These are phyloP conservation scores for Apoda limacodes DNA, from an alignment of 2,888 invertebrate genomes.

Conservation along the genomic window DNA sequence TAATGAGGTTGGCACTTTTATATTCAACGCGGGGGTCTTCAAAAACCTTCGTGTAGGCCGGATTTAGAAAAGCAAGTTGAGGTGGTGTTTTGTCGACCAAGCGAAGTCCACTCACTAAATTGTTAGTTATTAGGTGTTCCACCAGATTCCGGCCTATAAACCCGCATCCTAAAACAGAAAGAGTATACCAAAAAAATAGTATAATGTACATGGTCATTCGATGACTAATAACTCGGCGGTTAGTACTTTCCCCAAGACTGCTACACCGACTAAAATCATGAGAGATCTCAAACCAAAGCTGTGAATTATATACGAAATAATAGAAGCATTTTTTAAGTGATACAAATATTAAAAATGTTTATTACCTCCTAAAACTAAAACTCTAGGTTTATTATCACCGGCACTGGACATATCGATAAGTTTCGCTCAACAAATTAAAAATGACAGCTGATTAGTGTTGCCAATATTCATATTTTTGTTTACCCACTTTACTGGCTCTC, in stretches of 20 bases:
- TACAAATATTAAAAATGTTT: neutral
- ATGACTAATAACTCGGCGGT: constrained; percentile 43
- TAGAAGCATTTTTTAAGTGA: too few relatives aligned
- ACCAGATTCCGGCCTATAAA: constrained; percentile 93
- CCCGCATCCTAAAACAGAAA: constrained; percentile 90
- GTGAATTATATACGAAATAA: too few relatives aligned
- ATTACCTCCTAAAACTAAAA: constrained; percentile 61
- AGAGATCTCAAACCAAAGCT: too few relatives aligned
- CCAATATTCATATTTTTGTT: too few relatives aligned
- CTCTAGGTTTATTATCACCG: constrained; percentile 62
- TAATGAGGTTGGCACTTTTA: constrained; percentile 92
- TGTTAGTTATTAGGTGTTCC: constrained; percentile 81
- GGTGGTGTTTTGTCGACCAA: constrained; percentile 95
- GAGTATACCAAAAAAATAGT: too few relatives aligned
- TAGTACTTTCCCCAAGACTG: constrained; percentile 37
- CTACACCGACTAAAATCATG: too few relatives aligned
- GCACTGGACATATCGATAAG: constrained; percentile 61
- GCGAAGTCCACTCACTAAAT: constrained; percentile 79
- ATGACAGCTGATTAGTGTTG: too few relatives aligned
- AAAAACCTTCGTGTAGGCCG: constrained; percentile 78
- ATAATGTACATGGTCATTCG: constrained; percentile 31
- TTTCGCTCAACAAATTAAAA: too few relatives aligned
- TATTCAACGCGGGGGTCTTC: constrained; percentile 84
- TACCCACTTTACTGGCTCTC: too few relatives aligned
- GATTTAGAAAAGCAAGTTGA: constrained; percentile 90